Conservation (phyloP, 2,113 vertebrate genomes). For the Mustelus asterias region DNA sequence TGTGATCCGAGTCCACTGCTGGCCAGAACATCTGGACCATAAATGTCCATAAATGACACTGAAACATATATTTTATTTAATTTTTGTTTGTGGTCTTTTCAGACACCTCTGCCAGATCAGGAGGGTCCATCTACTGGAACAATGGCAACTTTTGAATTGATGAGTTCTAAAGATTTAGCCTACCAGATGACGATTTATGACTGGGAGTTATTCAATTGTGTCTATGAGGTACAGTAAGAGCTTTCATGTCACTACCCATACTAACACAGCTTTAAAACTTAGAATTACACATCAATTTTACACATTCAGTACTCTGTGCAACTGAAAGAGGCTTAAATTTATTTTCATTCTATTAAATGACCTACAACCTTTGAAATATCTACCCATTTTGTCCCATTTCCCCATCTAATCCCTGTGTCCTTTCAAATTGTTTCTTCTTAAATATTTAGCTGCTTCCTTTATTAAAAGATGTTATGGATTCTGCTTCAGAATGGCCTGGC, state of each 20-base stretch:
- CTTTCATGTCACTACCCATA: neutral
- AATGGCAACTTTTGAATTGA: constrained; percentile 81
- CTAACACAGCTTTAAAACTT: neutral
- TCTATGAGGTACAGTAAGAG: constrained; percentile 76
- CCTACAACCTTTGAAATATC: neutral
- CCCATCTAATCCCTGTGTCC: neutral
- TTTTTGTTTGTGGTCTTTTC: constrained; percentile 38
- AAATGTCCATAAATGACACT: neutral
- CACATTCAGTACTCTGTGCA: neutral
- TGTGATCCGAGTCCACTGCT: neutral
- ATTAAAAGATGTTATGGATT: neutral
- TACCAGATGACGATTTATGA: constrained; percentile 92
- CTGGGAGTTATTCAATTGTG: constrained; percentile 96
- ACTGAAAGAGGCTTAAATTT: neutral
- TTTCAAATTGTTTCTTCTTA: neutral
- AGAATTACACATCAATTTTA: neutral
- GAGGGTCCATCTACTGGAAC: constrained; percentile 82
- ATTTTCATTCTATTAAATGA: neutral
- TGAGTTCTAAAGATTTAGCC: constrained; percentile 95
- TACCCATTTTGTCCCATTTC: neutral
- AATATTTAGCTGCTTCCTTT: neutral
- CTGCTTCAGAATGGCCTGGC: neutral
- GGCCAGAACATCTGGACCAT: neutral
- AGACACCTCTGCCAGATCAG: constrained; percentile 89
- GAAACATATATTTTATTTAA: neutral